Percentiles rank a stretch among this genome's conserved stretches.
These are phyloP conservation scores for Fregetta grallaria DNA, from an alignment of 2,113 vertebrate species.

Conservation along the genomic window DNA sequence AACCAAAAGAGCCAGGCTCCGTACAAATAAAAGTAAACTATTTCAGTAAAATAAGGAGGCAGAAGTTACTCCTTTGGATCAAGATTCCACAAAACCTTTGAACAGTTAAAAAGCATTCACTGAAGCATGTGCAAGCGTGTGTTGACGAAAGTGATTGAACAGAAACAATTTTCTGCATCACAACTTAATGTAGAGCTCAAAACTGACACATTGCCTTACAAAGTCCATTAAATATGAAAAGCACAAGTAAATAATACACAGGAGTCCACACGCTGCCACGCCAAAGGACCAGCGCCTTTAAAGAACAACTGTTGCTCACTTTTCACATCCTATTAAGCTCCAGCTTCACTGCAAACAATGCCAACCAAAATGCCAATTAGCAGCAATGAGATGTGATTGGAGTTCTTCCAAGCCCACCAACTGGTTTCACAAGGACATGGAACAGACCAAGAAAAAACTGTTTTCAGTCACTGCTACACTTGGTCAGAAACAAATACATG, in stretches of 20 bases:
- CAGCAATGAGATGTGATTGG: background rate
- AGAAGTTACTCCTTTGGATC: background rate
- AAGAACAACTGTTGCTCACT: background rate
- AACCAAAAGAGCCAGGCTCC: background rate
- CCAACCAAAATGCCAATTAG: background rate
- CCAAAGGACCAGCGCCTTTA: background rate
- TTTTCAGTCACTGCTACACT: background rate
- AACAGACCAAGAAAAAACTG: background rate
- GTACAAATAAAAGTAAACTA: background rate
- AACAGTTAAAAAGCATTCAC: background rate
- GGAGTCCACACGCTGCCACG: background rate
- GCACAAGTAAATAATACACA: background rate
- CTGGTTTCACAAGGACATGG: background rate
- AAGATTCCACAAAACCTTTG: background rate
- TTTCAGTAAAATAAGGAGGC: background rate
- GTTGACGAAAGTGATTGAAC: background rate
- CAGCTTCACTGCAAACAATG: background rate
- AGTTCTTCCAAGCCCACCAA: background rate
- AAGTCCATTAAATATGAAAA: background rate
- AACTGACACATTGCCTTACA: background rate
- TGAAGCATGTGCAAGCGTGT: background rate
- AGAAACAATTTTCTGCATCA: background rate
- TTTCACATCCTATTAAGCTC: background rate
- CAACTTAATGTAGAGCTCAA: background rate
- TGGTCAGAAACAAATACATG: background rate